Evolutionary conservation across 2,888 invertebrate genomes (phyloP).

Genomic region (Artemia sinica): DNA sequence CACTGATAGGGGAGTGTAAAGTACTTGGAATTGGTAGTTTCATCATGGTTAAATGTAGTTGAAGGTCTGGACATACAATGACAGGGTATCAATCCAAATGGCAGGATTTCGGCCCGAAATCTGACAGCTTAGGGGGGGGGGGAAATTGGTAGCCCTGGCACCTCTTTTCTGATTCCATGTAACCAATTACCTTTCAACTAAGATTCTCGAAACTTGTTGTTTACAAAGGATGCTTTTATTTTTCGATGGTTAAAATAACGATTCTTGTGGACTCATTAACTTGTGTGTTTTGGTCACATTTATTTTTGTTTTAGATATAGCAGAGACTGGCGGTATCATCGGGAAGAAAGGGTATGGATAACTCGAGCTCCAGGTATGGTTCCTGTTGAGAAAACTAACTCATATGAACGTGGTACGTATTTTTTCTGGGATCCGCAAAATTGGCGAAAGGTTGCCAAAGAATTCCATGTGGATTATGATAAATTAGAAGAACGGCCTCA

Average conservation of each 20-base stretch:
- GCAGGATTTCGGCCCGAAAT: too few relatives aligned
- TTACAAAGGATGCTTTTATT: background rate
- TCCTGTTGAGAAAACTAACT: slow-evolving; percentile 80
- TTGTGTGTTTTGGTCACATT: slow-evolving; percentile 16
- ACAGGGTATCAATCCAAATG: too few relatives aligned
- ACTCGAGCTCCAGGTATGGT: slow-evolving; percentile 90
- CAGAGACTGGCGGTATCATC: slow-evolving; percentile 96
- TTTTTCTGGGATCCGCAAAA: slow-evolving; percentile 97
- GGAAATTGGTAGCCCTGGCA: too few relatives aligned
- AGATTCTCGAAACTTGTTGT: background rate
- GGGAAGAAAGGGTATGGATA: slow-evolving; percentile 95
- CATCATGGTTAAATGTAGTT: too few relatives aligned
- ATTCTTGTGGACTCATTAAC: background rate
- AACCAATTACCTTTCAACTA: background rate
- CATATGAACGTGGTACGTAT: slow-evolving; percentile 96
- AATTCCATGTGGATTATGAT: slow-evolving; percentile 96
- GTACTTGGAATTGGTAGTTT: too few relatives aligned
- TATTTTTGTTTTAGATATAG: slow-evolving; percentile 51
- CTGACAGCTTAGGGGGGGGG: too few relatives aligned
- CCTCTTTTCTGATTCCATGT: too few relatives aligned
- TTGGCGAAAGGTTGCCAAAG: slow-evolving; percentile 97
- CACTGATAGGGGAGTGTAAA: too few relatives aligned
- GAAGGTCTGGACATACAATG: too few relatives aligned
- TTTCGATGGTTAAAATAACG: background rate
- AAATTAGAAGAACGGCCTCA: slow-evolving; percentile 87